Conservation (phyloP, 2,797 vertebrate genomes). For the Catharus ustulatus region DNA sequence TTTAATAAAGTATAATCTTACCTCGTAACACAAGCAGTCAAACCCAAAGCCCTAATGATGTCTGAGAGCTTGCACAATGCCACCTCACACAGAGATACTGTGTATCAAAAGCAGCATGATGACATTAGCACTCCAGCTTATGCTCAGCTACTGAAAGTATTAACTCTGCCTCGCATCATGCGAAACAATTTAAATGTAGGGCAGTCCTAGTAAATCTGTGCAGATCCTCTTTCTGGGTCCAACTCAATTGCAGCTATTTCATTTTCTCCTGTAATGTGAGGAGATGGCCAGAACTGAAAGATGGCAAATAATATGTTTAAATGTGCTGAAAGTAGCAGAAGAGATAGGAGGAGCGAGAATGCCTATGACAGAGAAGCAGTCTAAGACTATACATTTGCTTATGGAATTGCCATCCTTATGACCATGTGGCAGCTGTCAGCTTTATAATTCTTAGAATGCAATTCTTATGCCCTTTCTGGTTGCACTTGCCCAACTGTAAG, state of each 20-base stretch:
- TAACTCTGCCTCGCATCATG: background rate
- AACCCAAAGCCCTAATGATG: background rate
- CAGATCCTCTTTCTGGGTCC: background rate
- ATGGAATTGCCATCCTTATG: background rate
- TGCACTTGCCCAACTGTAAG: background rate
- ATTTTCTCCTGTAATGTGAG: background rate
- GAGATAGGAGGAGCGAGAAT: background rate
- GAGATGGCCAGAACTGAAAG: background rate
- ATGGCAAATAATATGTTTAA: background rate
- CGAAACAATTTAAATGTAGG: background rate
- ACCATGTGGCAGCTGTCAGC: background rate
- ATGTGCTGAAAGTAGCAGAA: background rate
- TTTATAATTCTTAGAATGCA: background rate
- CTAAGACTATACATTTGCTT: background rate
- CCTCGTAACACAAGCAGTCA: background rate
- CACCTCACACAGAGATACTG: background rate
- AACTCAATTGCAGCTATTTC: background rate
- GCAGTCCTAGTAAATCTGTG: background rate
- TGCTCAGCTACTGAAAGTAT: background rate
- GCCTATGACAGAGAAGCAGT: background rate
- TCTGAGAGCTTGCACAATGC: background rate
- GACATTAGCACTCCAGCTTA: background rate
- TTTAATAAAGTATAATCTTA: background rate
- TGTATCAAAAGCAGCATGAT: background rate
- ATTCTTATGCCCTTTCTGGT: background rate